Base-by-base conservation (phyloP, 1,140 invertebrate species). In the Solenopsis fugax region DNA sequence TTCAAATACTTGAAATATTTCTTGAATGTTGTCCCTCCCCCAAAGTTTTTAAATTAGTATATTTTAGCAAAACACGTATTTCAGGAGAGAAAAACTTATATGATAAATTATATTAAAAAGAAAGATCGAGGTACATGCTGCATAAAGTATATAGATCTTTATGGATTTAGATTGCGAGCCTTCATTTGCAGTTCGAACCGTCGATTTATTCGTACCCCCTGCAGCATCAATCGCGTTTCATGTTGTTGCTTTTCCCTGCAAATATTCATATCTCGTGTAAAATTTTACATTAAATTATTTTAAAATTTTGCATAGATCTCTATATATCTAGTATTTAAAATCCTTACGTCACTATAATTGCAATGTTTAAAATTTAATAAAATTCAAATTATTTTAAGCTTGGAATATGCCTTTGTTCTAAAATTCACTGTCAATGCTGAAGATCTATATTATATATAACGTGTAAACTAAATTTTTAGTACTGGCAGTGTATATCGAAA, bases 111-210 rank as follows among this genome's bases (percentile, higher is more conserved):
- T 7, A 62, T 60, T 29, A 77, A 76, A 76, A 67, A 41, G 9
- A 48, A 45, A 77, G 3, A 48, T 34, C 4, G 18, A 34, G 5
- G 1, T 29, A 48, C 10, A 64, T 29, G 16, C 18, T 12, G 52
- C 29, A 48, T 48, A 29, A 64, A 65, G 21, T 12, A 71, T 12
- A 71, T 0, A n/a, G 4, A 52, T 67, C 3, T 52, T 82, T 13
- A 82, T 3, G 2, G 3, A 7, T 85, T 89, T 41, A 93, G n/a
- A 24, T 93, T 94, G 24, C 95, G 94, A 62, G 93, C 89, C 62
- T 96, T 93, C 97, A 97, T 97, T 90, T 96, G 96, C 45, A 97
- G 88, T 77, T 97, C 96, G 87, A 97, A 97, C n/a, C 97, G 94
- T 45, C 96, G 95, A 94, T 97, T 97, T 0, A 96, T 96, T 16